phyloP scores from a whole-genome alignment of 2,797 vertebrate genomes.

The Poecilia gillii region DNA sequence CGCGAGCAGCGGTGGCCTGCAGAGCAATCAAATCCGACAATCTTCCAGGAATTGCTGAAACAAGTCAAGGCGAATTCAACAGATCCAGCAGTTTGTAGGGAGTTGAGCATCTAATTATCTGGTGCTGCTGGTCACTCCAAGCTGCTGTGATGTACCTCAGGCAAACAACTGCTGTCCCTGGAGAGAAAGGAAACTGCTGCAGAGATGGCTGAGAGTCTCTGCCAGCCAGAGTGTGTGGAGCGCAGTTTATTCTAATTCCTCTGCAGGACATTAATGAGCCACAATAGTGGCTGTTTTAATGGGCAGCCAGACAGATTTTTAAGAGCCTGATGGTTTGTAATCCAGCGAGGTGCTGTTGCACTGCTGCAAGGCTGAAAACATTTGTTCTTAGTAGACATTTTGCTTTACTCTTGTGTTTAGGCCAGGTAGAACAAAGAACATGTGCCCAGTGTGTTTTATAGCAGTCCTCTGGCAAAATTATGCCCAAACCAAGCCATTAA shows the following conservation, averaged over 20 bases:
- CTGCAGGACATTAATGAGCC: conserved; percentile 73
- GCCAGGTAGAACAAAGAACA: conserved; percentile 66
- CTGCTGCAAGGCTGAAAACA: conserved; percentile 61
- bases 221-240: conserved; percentile 44
- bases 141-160: conserved; percentile 58
- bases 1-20: conserved; percentile 22
- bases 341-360: conserved; percentile 66
- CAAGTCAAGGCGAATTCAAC: conserved; percentile 40
- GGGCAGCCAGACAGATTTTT: conserved; percentile 74
- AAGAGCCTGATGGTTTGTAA: conserved; percentile 72
- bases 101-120: conserved; percentile 63
- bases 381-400: conserved; percentile 64
- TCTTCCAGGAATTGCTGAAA: conserved; percentile 51
- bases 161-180: conserved; percentile 71
- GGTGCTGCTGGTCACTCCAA: conserved; percentile 53
- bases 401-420: conserved; percentile 51
- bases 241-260: conserved; percentile 70
- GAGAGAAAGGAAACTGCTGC: conserved; percentile 65
- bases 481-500: conserved; percentile 12
- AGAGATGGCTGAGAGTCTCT: conserved; percentile 41
- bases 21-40: conserved; percentile 50
- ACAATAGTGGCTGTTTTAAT: conserved; percentile 69
- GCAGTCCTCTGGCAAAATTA: conserved; percentile 16
- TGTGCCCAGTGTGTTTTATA: conserved; percentile 16
- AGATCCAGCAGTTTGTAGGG: conserved; percentile 40